Percentiles rank a stretch among this genome's conserved stretches.
phyloP scores from a whole-genome alignment of 2,113 vertebrate species.

The Tupaia chinensis region DNA sequence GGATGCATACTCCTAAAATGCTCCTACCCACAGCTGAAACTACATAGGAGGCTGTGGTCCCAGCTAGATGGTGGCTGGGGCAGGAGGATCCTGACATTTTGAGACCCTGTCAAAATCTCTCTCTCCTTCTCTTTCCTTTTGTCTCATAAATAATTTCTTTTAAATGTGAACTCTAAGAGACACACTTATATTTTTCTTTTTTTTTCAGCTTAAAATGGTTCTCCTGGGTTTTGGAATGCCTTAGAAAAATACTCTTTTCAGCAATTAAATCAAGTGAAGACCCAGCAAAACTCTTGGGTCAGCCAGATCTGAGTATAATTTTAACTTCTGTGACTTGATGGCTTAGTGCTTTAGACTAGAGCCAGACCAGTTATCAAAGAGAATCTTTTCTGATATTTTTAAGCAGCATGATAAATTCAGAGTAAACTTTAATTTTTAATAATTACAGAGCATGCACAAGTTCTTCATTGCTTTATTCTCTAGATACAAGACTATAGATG shows the following conservation, averaged over 20 bases:
- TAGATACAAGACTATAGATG: slow-evolving; percentile 55
- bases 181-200: neutral
- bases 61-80: no score
- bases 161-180: neutral
- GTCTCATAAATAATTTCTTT: no score
- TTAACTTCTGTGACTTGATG: neutral
- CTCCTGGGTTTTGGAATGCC: neutral
- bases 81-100: no score
- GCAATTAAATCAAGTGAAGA: neutral
- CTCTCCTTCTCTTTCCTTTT: no score
- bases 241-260: neutral
- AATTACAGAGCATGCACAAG: neutral
- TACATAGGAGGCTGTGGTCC: no score
- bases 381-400: neutral
- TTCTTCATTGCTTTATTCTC: neutral
- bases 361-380: neutral
- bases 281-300: neutral
- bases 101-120: no score
- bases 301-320: neutral
- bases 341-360: neutral
- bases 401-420: neutral
- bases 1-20: no score
- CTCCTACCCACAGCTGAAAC: no score
- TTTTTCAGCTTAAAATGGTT: neutral
- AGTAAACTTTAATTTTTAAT: neutral